A percentile compares a stretch with the other conserved stretches of the same genome.
These are phyloP conservation scores for Erinaceus europaeus DNA, from an alignment of 2,113 vertebrate genomes.

Conservation along the genomic window DNA sequence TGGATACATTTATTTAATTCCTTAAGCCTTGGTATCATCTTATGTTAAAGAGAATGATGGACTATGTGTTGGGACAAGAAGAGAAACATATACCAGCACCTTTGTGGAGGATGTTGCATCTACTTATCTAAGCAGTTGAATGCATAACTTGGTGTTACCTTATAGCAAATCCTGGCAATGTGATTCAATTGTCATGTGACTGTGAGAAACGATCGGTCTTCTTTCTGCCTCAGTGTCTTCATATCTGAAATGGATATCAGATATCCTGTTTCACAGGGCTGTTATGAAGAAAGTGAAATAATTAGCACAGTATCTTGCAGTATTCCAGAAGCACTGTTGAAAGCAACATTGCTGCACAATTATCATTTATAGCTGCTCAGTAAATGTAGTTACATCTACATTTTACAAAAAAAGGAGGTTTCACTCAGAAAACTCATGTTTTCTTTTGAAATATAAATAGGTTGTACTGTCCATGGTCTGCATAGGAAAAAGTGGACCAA, in stretches of 20 bases:
- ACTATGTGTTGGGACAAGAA: no score
- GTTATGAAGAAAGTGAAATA: not conserved
- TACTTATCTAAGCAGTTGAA: not conserved
- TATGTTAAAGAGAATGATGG: not conserved
- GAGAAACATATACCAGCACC: accelerated
- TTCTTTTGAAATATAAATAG: conserved; percentile 19
- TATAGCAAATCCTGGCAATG: not conserved
- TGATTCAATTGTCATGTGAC: not conserved
- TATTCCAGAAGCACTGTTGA: no score
- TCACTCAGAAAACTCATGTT: not conserved
- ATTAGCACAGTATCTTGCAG: not conserved
- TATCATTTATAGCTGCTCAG: not conserved
- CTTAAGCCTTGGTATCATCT: not conserved
- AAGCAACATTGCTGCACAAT: not conserved
- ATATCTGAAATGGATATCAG: not conserved
- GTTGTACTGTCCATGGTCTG: not conserved
- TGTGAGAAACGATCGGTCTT: not conserved
- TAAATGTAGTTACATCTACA: conserved; percentile 1
- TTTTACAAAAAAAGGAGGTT: not conserved
- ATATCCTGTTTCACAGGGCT: not conserved
- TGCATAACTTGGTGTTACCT: not conserved
- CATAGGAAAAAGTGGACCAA: not conserved
- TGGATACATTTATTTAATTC: not conserved
- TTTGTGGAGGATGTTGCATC: not conserved
- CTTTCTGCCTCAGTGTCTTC: not conserved